These are phyloP conservation scores for Myxocyprinus asiaticus DNA, from an alignment of 2,113 vertebrate species.

Conservation along the genomic window DNA sequence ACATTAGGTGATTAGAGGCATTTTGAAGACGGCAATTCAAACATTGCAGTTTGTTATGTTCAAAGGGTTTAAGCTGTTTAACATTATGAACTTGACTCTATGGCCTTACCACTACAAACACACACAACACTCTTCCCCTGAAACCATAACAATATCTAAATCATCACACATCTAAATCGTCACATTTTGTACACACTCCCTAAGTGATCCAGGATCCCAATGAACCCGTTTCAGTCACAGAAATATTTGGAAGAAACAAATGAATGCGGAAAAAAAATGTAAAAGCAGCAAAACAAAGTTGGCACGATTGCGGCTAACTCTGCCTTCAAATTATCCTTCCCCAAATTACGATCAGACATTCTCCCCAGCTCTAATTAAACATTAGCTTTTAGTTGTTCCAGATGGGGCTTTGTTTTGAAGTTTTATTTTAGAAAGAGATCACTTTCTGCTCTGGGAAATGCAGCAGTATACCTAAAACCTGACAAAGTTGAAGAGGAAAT, in stretches of 20 bases:
- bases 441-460: conserved; percentile 61
- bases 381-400: conserved; percentile 82
- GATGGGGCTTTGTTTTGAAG: conserved; percentile 68
- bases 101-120: conserved; percentile 22
- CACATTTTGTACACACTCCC: conserved; percentile 11
- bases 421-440: conserved; percentile 68
- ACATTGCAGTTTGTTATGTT: conserved; percentile 37
- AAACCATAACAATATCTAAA: conserved; percentile 40
- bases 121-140: not conserved
- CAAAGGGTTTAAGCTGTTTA: conserved; percentile 51
- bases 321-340: conserved; percentile 81
- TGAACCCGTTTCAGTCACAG: conserved; percentile 48
- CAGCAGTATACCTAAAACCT: conserved; percentile 38
- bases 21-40: conserved; percentile 31
- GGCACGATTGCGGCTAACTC: conserved; percentile 66
- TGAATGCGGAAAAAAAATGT: conserved; percentile 57
- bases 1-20: conserved; percentile 44
- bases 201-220: conserved; percentile 46
- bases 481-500: conserved; percentile 35
- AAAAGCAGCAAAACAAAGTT: conserved; percentile 70
- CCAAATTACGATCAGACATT: conserved; percentile 77
- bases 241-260: conserved; percentile 50
- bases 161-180: conserved; percentile 14
- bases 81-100: conserved; percentile 48
- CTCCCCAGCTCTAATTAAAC: conserved; percentile 83